Percentiles rank a stretch among this genome's conserved stretches.
These are phyloP conservation scores for Petromus typicus DNA, from an alignment of 2,113 vertebrate species.

Conservation along the genomic window DNA sequence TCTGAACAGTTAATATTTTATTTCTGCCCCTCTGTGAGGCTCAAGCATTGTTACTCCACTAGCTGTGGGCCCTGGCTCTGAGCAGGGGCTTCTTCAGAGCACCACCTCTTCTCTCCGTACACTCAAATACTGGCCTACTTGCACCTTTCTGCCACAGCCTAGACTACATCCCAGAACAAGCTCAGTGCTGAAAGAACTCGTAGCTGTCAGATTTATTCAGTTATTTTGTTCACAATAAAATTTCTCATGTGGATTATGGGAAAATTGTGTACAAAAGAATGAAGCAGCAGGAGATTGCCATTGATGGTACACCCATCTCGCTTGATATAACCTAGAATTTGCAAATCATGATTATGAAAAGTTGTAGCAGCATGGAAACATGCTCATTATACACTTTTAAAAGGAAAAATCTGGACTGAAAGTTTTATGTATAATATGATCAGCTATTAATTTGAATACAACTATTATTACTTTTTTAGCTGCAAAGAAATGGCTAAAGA, in stretches of 20 bases:
- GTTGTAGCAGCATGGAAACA: slow-evolving; percentile 14
- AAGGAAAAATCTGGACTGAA: slow-evolving; percentile 49
- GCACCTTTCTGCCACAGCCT: background rate
- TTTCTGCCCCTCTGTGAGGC: background rate
- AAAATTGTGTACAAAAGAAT: background rate
- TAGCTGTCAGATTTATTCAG: background rate
- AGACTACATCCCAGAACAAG: background rate
- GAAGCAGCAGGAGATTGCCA: background rate
- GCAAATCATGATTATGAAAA: slow-evolving; percentile 62
- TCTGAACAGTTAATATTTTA: background rate
- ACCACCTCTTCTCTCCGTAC: background rate
- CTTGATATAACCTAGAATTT: slow-evolving; percentile 57
- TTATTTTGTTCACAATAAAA: slow-evolving; percentile 13
- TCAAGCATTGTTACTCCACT: background rate
- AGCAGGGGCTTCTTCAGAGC: background rate
- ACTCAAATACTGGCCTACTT: background rate
- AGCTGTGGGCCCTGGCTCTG: background rate
- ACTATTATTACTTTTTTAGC: slow-evolving; percentile 56
- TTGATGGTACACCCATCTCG: slow-evolving; percentile 3
- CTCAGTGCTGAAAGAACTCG: slow-evolving; percentile 1
- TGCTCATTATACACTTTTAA: slow-evolving; percentile 52
- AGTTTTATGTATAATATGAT: slow-evolving; percentile 60
- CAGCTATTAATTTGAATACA: slow-evolving; percentile 41
- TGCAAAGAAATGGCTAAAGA: slow-evolving; percentile 2
- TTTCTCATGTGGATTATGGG: slow-evolving; percentile 38